Conservation (phyloP, 64 coral and sea anemone species). For the Stylophora pistillata region DNA sequence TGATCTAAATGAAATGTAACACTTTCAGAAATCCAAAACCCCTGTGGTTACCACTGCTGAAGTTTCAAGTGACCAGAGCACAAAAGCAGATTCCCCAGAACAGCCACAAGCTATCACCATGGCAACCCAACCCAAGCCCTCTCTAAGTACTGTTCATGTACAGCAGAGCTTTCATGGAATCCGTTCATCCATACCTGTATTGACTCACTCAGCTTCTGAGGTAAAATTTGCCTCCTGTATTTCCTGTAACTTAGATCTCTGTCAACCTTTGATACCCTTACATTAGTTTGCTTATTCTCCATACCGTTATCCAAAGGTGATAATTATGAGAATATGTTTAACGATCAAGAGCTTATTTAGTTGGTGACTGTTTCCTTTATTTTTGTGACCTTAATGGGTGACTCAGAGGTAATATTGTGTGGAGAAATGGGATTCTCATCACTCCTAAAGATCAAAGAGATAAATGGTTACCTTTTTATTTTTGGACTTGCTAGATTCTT, state of each 20-base stretch:
- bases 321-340: no score
- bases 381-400: no score
- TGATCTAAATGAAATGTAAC: no score
- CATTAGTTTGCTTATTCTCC: background rate
- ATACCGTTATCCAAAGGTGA: no score
- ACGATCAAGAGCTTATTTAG: no score
- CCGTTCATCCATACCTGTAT: constrained; percentile 64
- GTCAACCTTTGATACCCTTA: background rate
- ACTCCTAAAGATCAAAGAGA: no score
- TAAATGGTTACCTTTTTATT: no score
- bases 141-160: constrained; percentile 88
- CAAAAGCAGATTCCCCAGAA: constrained; percentile 78
- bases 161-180: constrained; percentile 73
- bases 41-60: constrained; percentile 91
- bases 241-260: no score
- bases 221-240: constrained; percentile 22
- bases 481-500: no score
- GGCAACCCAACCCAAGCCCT: constrained; percentile 50
- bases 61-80: constrained; percentile 91
- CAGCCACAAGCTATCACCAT: constrained; percentile 88
- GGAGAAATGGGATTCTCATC: no score
- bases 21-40: constrained; percentile 69
- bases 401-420: no score
- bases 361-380: no score
- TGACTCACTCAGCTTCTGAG: constrained; percentile 84